Evolutionary conservation across 1,140 invertebrate species (phyloP).

Genomic region (Tetramorium alpestre): DNA sequence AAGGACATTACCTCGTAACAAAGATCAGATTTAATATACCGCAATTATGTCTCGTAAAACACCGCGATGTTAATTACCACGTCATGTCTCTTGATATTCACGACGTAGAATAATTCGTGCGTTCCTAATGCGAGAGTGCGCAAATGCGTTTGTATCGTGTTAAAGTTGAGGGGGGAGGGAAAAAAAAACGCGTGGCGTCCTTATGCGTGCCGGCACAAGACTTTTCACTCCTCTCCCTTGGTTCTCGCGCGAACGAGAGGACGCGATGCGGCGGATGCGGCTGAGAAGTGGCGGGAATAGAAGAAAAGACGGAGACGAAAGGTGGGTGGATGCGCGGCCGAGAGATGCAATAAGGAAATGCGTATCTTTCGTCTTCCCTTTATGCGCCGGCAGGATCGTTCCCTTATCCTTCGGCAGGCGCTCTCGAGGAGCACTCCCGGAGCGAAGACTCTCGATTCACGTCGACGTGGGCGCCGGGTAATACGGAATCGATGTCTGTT

Average conservation of each 20-base stretch:
- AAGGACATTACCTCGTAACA: conserved; percentile 7
- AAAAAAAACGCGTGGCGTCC: neutral
- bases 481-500: conserved; percentile 80
- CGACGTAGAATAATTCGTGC: neutral
- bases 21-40: conserved; percentile 11
- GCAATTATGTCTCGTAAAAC: neutral
- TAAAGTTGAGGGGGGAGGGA: neutral
- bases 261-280: conserved; percentile 13
- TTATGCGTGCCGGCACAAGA: neutral
- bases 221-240: neutral
- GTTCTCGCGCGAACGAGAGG: neutral
- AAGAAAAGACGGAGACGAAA: neutral
- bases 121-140: neutral
- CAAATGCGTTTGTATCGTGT: neutral
- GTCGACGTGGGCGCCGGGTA: conserved; percentile 67
- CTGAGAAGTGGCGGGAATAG: neutral
- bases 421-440: conserved; percentile 21
- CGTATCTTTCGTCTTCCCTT: conserved; percentile 39
- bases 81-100: neutral
- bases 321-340: neutral
- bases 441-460: conserved; percentile 55
- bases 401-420: conserved; percentile 18
- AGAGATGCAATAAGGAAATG: conserved; percentile 68
- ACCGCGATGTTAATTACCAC: neutral
- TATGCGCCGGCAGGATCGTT: conserved; percentile 19